Evolutionary conservation across 2,888 invertebrate species (phyloP).

Genomic region (Taenaris catops): DNA sequence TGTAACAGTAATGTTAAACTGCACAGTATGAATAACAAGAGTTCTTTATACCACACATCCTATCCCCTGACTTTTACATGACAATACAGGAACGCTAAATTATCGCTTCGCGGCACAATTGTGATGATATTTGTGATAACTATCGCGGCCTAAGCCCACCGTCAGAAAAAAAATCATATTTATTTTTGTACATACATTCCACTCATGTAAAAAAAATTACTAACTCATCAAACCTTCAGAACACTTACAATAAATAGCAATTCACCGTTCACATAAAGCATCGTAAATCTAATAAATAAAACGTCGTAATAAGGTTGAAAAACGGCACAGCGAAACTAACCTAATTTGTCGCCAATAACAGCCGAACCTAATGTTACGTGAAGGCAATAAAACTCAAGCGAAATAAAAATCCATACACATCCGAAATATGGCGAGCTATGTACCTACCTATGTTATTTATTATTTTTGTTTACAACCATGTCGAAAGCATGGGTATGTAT

Average conservation of each 20-base stretch:
- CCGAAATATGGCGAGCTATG: slow-evolving; percentile 34
- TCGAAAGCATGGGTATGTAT: slow-evolving; percentile 64
- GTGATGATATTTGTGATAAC: no score
- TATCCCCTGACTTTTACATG: no score
- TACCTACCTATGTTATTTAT: slow-evolving; percentile 49
- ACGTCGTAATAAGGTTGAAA: slow-evolving; percentile 23
- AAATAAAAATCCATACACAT: slow-evolving; percentile 52
- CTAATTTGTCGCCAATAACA: slow-evolving; percentile 30
- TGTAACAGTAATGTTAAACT: no score
- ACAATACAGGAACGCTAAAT: no score
- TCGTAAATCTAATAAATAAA: slow-evolving; percentile 21
- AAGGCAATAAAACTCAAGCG: slow-evolving; percentile 57
- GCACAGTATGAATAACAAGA: no score
- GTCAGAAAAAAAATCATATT: background rate
- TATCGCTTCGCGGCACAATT: no score
- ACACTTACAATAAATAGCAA: slow-evolving; percentile 4
- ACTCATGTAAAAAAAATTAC: background rate
- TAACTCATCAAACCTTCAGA: no score
- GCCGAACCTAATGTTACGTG: slow-evolving; percentile 48
- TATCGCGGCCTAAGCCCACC: no score
- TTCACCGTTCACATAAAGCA: slow-evolving; percentile 4
- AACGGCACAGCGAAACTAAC: slow-evolving; percentile 26
- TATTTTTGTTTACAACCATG: slow-evolving; percentile 68
- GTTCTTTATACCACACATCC: no score
- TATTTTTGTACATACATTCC: background rate